A percentile compares a stretch with the other conserved stretches of the same genome.
Conservation (phyloP, 1,140 invertebrate species). For the Macrosteles quadrilineatus region DNA sequence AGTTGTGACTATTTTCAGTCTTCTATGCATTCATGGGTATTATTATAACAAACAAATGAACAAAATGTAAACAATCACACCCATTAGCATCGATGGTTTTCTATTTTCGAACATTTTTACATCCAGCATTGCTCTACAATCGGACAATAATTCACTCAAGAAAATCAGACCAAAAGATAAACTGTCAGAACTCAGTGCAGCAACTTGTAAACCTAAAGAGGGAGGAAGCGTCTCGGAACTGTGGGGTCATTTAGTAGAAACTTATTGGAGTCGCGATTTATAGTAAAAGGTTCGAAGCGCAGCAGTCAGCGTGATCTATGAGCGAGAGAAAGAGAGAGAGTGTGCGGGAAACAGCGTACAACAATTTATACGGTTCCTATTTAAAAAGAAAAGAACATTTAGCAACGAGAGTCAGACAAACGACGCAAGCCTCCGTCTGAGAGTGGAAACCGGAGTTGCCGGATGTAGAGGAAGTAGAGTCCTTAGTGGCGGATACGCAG, state of each 20-base stretch:
- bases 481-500: slow-evolving; percentile 7
- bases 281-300: slow-evolving; percentile 10
- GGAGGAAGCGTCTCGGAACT: background rate
- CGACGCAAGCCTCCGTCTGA: background rate
- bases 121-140: too few relatives aligned
- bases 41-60: too few relatives aligned
- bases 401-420: slow-evolving; percentile 6
- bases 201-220: too few relatives aligned
- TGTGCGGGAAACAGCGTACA: slow-evolving; percentile 10
- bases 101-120: too few relatives aligned
- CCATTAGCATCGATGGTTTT: too few relatives aligned
- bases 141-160: too few relatives aligned
- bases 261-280: slow-evolving; percentile 13
- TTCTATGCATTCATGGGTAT: too few relatives aligned
- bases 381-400: slow-evolving; percentile 25
- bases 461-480: background rate
- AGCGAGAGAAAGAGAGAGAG: background rate
- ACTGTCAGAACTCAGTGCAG: too few relatives aligned
- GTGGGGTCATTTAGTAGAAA: background rate
- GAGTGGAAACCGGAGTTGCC: slow-evolving; percentile 9
- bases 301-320: background rate
- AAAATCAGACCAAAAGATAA: too few relatives aligned
- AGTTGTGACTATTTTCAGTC: too few relatives aligned
- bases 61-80: too few relatives aligned
- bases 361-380: slow-evolving; percentile 19